Conservation (phyloP, 2,113 vertebrate species). For the Actenoides hombroni region DNA sequence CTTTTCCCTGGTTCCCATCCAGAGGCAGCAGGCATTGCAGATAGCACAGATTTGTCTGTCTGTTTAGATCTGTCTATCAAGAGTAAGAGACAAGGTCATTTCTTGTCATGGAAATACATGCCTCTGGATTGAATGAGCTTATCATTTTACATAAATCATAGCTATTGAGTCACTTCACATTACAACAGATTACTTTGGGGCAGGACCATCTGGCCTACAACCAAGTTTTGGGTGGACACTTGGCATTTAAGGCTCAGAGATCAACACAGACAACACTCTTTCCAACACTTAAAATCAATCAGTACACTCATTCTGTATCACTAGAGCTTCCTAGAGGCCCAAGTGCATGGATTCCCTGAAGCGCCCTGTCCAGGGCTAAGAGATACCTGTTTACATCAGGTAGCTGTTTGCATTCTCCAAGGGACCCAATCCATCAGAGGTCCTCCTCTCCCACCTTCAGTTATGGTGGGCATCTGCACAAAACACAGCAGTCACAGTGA, state of each 20-base stretch:
- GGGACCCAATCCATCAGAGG: neutral
- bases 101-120: neutral
- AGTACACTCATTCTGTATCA: neutral
- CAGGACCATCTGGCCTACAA: neutral
- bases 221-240: neutral
- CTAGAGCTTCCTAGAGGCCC: neutral
- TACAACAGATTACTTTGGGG: neutral
- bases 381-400: neutral
- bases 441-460: neutral
- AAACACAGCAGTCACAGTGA: neutral
- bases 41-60: neutral
- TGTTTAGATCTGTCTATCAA: neutral
- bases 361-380: neutral
- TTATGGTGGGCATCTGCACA: neutral
- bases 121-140: neutral
- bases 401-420: neutral
- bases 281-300: neutral
- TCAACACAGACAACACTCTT: neutral
- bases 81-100: neutral
- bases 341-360: neutral
- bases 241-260: neutral
- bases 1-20: neutral
- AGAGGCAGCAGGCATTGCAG: neutral
- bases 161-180: neutral
- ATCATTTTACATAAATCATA: neutral